phyloP scores from a whole-genome alignment of 2,113 vertebrate genomes.

The Puma concolor region DNA sequence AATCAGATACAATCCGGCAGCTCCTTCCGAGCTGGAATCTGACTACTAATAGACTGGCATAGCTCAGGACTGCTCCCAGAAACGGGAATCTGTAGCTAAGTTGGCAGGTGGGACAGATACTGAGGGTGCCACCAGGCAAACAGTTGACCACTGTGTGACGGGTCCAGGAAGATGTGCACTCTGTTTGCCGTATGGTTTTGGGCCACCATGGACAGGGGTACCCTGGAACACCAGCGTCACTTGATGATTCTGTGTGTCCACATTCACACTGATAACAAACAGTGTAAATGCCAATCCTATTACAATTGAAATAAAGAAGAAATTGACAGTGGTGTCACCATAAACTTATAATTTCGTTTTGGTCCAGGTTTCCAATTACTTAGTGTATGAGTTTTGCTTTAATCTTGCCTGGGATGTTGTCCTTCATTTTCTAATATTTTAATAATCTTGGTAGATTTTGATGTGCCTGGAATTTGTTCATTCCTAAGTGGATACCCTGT shows the following conservation, averaged over 20 bases:
- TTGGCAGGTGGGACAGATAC: conserved; percentile 86
- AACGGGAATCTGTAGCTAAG: conserved; percentile 66
- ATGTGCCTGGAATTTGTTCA: neutral
- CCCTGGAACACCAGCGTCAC: conserved; percentile 95
- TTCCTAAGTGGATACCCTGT: neutral
- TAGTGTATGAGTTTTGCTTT: neutral
- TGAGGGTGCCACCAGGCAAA: conserved; percentile 98
- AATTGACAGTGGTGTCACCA: neutral
- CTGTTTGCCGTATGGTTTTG: conserved; percentile 88
- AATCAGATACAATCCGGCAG: conserved; percentile 77
- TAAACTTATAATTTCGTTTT: neutral
- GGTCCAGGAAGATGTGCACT: conserved; percentile 94
- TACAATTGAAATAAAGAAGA: neutral
- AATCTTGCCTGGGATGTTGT: neutral
- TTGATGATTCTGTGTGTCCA: conserved; percentile 95
- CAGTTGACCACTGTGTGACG: conserved; percentile 92
- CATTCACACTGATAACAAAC: conserved; percentile 95
- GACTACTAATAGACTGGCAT: conserved; percentile 53
- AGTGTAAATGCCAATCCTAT: conserved; percentile 70
- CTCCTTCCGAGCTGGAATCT: conserved; percentile 74
- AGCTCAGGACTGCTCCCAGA: conserved; percentile 5
- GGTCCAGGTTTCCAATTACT: neutral
- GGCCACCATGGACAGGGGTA: conserved; percentile 87
- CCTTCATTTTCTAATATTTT: neutral
- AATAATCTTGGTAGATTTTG: neutral